Conservation (phyloP, 2,888 invertebrate genomes). For the Steromphala cineraria region DNA sequence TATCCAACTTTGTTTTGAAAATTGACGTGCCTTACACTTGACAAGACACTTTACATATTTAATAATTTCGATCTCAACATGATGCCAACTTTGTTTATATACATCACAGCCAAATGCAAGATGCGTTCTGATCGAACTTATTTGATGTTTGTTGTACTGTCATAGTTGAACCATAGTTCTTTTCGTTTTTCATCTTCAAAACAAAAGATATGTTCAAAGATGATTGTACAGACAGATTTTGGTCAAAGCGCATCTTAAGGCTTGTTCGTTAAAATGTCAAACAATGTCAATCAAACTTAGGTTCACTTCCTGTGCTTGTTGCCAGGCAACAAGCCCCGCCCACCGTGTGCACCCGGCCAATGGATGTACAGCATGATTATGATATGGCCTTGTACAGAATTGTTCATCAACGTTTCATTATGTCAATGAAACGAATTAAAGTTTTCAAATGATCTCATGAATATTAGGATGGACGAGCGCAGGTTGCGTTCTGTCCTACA, state of each 20-base stretch:
- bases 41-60: neutral
- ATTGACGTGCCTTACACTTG: neutral
- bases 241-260: too few relatives aligned
- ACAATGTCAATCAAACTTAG: too few relatives aligned
- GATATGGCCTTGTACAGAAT: conserved; percentile 11
- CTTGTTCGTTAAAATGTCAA: too few relatives aligned
- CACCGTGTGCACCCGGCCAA: conserved; percentile 9
- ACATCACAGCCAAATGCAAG: neutral
- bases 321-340: neutral
- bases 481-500: neutral
- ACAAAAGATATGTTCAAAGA: too few relatives aligned
- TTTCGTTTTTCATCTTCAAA: too few relatives aligned
- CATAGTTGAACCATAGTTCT: too few relatives aligned
- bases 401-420: neutral
- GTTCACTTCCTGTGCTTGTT: neutral
- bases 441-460: conserved; percentile 30
- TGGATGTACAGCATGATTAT: neutral
- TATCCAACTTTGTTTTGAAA: neutral
- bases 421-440: conserved; percentile 9
- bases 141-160: too few relatives aligned
- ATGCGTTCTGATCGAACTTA: neutral
- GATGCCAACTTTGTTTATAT: neutral
- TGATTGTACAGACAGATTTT: too few relatives aligned
- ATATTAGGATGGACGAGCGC: neutral
- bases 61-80: too few relatives aligned